Conservation (phyloP, 2,888 invertebrate genomes). For the Sesamia inferens region DNA sequence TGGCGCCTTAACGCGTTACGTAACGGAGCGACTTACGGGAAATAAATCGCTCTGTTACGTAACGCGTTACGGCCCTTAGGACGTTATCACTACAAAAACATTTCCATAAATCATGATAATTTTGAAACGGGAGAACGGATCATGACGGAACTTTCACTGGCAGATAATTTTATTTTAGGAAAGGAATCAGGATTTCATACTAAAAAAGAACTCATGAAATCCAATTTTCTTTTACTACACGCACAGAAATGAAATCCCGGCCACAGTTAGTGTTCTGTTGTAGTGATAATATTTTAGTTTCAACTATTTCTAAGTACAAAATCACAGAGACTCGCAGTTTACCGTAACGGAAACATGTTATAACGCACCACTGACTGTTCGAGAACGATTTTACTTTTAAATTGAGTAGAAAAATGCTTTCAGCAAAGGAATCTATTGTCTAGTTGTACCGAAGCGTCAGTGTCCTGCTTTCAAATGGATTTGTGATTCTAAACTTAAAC, state of each 20-base stretch:
- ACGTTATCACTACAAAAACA: too few species aligned
- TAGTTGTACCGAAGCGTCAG: slow-evolving; percentile 2
- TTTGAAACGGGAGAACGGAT: neutral
- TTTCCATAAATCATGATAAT: too few species aligned
- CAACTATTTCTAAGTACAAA: slow-evolving; percentile 18
- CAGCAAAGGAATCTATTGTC: slow-evolving; percentile 27
- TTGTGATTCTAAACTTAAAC: slow-evolving; percentile 9
- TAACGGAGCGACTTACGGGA: too few species aligned
- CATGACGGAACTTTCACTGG: neutral
- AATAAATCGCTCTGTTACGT: too few species aligned
- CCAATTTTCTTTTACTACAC: neutral
- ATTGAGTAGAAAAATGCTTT: slow-evolving; percentile 56
- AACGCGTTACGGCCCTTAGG: too few species aligned
- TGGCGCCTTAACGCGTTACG: too few species aligned
- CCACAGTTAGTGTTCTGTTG: too few species aligned
- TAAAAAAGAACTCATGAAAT: neutral
- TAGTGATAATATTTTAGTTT: slow-evolving; percentile 5
- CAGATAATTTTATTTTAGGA: neutral
- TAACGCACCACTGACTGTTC: slow-evolving; percentile 32
- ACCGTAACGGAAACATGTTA: slow-evolving; percentile 44
- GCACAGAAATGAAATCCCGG: neutral
- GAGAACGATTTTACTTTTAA: slow-evolving; percentile 58
- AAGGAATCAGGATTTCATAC: too few species aligned
- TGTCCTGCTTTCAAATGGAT: slow-evolving; percentile 28
- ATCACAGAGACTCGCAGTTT: slow-evolving; percentile 21